A percentile compares a stretch with the other conserved stretches of the same genome.
Conservation (phyloP, 2,888 invertebrate species). For the Esperia sulphurella region DNA sequence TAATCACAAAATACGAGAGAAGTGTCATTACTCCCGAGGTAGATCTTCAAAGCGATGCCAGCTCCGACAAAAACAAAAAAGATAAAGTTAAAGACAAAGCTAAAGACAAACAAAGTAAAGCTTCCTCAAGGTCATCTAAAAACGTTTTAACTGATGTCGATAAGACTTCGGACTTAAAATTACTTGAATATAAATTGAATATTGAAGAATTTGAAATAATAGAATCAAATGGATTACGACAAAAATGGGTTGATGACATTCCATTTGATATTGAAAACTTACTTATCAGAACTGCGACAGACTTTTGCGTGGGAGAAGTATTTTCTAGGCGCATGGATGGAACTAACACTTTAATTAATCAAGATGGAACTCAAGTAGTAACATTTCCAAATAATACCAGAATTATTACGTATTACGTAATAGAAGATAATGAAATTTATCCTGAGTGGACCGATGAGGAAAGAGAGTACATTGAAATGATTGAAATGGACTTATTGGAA, state of each 20-base stretch:
- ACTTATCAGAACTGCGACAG: slow-evolving; percentile 60
- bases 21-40: slow-evolving; percentile 20
- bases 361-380: slow-evolving; percentile 55
- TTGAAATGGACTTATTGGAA: slow-evolving; percentile 33
- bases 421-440: slow-evolving; percentile 57
- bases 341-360: slow-evolving; percentile 55
- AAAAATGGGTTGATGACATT: slow-evolving; percentile 44
- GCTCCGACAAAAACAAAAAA: slow-evolving; percentile 49
- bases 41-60: slow-evolving; percentile 27
- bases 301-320: slow-evolving; percentile 60
- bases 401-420: slow-evolving; percentile 48
- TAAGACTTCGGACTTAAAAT: slow-evolving; percentile 17
- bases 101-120: slow-evolving; percentile 39
- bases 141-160: slow-evolving; percentile 24
- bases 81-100: slow-evolving; percentile 36
- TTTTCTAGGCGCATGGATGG: slow-evolving; percentile 68
- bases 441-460: slow-evolving; percentile 66
- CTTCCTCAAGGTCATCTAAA: slow-evolving; percentile 40
- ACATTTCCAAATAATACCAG: slow-evolving; percentile 63
- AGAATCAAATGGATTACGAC: slow-evolving; percentile 47
- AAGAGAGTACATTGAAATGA: slow-evolving; percentile 40
- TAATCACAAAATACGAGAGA: slow-evolving; percentile 49
- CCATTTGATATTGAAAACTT: slow-evolving; percentile 45
- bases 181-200: slow-evolving; percentile 38
- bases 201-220: slow-evolving; percentile 60